Evolutionary conservation across 2,888 invertebrate species (phyloP).

Genomic region (Notocelia uddmanniana): DNA sequence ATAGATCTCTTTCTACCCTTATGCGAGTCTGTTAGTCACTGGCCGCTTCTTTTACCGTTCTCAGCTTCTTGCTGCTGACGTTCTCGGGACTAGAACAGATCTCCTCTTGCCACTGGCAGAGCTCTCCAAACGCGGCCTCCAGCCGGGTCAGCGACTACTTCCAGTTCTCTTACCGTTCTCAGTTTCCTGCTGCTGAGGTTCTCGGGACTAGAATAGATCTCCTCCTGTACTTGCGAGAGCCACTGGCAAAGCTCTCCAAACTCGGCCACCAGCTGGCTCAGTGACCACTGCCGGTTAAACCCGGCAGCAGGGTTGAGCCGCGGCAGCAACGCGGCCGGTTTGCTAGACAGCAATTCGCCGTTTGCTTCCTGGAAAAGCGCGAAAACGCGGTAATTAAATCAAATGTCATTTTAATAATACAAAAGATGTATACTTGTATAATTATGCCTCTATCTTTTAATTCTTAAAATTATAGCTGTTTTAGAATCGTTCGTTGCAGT

Average conservation of each 20-base stretch:
- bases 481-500: too few species aligned
- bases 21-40: slow-evolving; percentile 93
- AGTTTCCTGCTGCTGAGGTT: slow-evolving; percentile 88
- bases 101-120: slow-evolving; percentile 93
- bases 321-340: slow-evolving; percentile 78
- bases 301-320: slow-evolving; percentile 71
- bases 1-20: slow-evolving; percentile 91
- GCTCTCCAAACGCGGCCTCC: slow-evolving; percentile 91
- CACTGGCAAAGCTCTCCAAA: slow-evolving; percentile 93
- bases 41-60: too few species aligned
- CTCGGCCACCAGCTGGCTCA: slow-evolving; percentile 91
- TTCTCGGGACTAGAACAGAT: slow-evolving; percentile 91
- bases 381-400: neutral
- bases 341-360: slow-evolving; percentile 89
- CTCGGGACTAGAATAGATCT: slow-evolving; percentile 91
- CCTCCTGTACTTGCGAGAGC: slow-evolving; percentile 92
- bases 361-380: slow-evolving; percentile 88
- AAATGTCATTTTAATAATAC: too few species aligned
- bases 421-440: too few species aligned
- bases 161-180: slow-evolving; percentile 87
- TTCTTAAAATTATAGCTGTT: too few species aligned
- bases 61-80: slow-evolving; percentile 88
- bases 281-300: slow-evolving; percentile 88
- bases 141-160: slow-evolving; percentile 92
- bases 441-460: too few species aligned